A percentile compares a stretch with the other conserved stretches of the same genome.
Evolutionary conservation across 2,797 vertebrate species (phyloP).

Genomic region (Muscicapa striata): DNA sequence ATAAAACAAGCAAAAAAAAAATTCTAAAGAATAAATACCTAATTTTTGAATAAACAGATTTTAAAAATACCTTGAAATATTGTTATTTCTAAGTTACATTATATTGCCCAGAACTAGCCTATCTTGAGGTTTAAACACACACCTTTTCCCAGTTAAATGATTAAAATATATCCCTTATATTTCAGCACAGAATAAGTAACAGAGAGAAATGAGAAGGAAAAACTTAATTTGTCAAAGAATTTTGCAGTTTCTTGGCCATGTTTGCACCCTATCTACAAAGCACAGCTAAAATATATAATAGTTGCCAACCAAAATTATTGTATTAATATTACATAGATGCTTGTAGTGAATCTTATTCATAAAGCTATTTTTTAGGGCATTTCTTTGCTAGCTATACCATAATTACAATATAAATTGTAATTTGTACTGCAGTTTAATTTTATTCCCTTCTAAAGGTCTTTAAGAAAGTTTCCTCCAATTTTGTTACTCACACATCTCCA

Average conservation of each 20-base stretch:
- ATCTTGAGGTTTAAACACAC: constrained; percentile 16
- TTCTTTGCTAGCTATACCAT: background rate
- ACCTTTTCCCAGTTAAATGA: constrained; percentile 37
- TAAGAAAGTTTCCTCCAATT: background rate
- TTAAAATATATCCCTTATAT: constrained; percentile 64
- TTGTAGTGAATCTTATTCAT: background rate
- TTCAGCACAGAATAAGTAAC: constrained; percentile 41
- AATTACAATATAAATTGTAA: background rate
- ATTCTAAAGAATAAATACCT: background rate
- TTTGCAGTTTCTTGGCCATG: background rate
- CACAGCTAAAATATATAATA: background rate
- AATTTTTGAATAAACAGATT: background rate
- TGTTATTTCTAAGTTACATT: constrained; percentile 45
- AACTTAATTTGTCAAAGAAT: background rate
- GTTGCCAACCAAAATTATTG: background rate
- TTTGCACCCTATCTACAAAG: background rate
- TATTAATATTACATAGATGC: background rate
- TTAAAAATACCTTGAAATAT: background rate
- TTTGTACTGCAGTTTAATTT: background rate
- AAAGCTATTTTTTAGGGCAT: background rate
- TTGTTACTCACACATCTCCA: background rate
- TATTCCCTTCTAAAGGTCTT: background rate
- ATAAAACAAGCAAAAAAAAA: background rate
- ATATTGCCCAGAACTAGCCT: constrained; percentile 50
- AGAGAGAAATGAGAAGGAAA: background rate